These are phyloP conservation scores for Hirtodrosophila alboralis DNA, from an alignment of 2,888 invertebrate species.

Conservation along the genomic window DNA sequence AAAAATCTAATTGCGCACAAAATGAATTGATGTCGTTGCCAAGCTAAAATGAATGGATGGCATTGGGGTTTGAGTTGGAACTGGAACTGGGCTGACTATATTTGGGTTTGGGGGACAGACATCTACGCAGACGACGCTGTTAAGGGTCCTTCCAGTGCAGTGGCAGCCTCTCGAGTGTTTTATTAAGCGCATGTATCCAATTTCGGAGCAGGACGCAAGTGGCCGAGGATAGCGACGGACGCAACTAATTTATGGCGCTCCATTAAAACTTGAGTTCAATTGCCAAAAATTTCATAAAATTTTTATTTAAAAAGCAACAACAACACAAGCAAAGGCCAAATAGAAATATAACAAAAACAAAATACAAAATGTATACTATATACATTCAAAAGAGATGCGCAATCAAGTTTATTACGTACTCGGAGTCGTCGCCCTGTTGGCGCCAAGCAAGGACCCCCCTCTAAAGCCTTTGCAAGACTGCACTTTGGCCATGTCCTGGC, in stretches of 20 bases:
- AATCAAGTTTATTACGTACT: conserved; percentile 77
- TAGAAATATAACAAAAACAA: conserved; percentile 23
- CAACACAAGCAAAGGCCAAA: conserved; percentile 30
- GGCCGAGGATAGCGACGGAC: conserved; percentile 50
- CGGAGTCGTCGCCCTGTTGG: conserved; percentile 65
- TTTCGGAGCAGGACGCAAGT: conserved; percentile 71
- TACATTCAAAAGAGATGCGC: conserved; percentile 65
- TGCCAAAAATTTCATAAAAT: conserved; percentile 80
- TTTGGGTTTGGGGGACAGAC: conserved; percentile 11
- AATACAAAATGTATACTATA: background rate
- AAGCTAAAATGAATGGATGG: conserved; percentile 69
- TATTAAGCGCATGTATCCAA: conserved; percentile 79
- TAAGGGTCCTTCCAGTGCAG: conserved; percentile 22
- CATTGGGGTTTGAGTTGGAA: conserved; percentile 21
- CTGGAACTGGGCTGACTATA: conserved; percentile 6
- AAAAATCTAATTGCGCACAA: conserved; percentile 75
- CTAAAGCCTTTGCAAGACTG: conserved; percentile 60
- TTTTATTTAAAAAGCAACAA: conserved; percentile 70
- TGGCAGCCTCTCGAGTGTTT: conserved; percentile 71
- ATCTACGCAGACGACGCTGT: conserved; percentile 29
- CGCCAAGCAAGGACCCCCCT: conserved; percentile 46
- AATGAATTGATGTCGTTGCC: conserved; percentile 80
- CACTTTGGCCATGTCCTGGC: conserved; percentile 63
- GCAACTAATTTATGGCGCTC: conserved; percentile 75
- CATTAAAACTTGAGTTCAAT: conserved; percentile 80